Conservation (phyloP, 2,888 invertebrate genomes). For the Rotaria socialis region DNA sequence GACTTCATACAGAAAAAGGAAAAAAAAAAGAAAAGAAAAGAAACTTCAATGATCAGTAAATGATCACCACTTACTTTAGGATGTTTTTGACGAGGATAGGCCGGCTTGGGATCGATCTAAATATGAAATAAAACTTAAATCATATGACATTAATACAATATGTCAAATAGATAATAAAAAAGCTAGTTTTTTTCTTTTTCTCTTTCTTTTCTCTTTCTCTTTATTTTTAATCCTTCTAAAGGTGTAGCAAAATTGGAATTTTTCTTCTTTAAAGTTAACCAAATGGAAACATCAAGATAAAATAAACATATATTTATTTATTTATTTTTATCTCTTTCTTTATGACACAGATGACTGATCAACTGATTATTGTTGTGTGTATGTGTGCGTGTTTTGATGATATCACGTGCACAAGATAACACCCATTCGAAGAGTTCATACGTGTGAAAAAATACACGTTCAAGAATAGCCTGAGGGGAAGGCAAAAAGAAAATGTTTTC, state of each 20-base stretch:
- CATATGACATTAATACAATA: too few species aligned
- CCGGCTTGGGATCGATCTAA: conserved; percentile 46
- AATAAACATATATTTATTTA: too few species aligned
- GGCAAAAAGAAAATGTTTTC: neutral
- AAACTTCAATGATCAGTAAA: neutral
- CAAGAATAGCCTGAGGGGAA: neutral
- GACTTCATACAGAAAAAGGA: neutral
- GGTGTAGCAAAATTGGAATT: too few species aligned
- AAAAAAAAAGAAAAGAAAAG: neutral
- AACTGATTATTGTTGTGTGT: neutral
- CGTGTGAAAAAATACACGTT: neutral
- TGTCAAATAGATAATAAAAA: too few species aligned
- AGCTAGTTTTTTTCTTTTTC: too few species aligned
- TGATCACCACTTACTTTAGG: conserved; percentile 43
- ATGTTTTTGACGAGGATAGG: conserved; percentile 46
- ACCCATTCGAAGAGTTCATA: neutral
- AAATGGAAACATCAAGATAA: neutral
- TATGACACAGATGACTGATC: neutral
- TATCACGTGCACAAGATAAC: neutral
- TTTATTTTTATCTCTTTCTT: neutral
- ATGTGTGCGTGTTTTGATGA: neutral
- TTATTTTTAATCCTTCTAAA: too few species aligned
- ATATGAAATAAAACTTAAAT: neutral
- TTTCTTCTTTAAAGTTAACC: neutral
- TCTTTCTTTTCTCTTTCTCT: too few species aligned